Conservation (phyloP, 2,797 vertebrate genomes). For the Megalops cyprinoides region DNA sequence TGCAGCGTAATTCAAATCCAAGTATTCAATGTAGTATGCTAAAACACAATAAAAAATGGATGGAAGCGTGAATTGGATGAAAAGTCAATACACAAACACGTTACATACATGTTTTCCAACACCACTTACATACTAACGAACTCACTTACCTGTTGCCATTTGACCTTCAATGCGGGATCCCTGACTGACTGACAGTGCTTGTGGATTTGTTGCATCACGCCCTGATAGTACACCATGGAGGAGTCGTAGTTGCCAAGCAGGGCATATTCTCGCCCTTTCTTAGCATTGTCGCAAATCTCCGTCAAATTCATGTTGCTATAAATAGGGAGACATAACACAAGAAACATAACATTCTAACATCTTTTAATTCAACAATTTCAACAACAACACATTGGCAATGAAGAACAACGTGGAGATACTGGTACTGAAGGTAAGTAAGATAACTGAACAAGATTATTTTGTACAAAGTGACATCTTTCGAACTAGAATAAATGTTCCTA, state of each 20-base stretch:
- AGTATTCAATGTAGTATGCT: too few species aligned
- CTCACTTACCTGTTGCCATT: constrained; percentile 90
- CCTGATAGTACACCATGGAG: constrained; percentile 95
- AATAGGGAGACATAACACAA: constrained; percentile 52
- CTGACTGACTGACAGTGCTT: constrained; percentile 86
- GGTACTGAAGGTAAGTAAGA: neutral
- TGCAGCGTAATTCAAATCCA: too few species aligned
- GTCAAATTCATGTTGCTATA: constrained; percentile 87
- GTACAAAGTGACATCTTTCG: too few species aligned
- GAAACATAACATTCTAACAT: constrained; percentile 41
- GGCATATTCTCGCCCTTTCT: constrained; percentile 95
- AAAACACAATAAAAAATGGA: neutral
- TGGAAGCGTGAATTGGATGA: neutral
- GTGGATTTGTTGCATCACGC: constrained; percentile 94
- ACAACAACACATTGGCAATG: too few species aligned
- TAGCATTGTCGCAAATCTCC: constrained; percentile 94
- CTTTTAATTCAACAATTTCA: neutral
- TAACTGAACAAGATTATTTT: neutral
- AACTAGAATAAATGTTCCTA: too few species aligned
- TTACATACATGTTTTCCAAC: neutral
- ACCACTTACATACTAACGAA: neutral
- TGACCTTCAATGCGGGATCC: constrained; percentile 89
- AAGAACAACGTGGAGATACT: too few species aligned
- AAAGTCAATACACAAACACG: neutral
- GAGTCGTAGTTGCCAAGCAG: constrained; percentile 97